Evolutionary conservation across 2,797 vertebrate genomes (phyloP), one percentile per base, ranked within the genome.

Genomic region (Carapus acus): DNA sequence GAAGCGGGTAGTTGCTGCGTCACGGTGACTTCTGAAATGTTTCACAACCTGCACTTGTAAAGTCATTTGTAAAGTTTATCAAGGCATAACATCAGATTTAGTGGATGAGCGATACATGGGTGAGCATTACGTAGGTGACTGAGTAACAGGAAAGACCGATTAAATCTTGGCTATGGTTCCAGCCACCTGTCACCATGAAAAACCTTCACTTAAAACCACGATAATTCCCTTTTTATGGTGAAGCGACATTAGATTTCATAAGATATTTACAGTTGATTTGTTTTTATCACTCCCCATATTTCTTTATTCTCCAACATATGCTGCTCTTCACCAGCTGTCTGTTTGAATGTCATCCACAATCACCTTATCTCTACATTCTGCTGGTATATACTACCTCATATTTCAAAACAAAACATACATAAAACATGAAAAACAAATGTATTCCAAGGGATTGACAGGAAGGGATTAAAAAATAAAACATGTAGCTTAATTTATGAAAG

Each of bases 341-440:
- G 37, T 49, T 67, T 73, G 52, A 8, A 48, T 31, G 6, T 48
- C 40, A 45, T 45, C 23, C 34, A 31, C 16, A 19, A 8, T 65
- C 23, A 49, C 48, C 24, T 19, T 40, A 9, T 18, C 88, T 85
- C 88, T 86, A 3, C 90, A 88, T 48, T 86, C 86, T 75, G 88
- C 88, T 77, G 90, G 85, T 82, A 88, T 88, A 86, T 70, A 58
- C 79, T 83, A 92, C 93, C 93, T 93, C 91, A 91, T 71, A 87
- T 88, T 79, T 80, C 86, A 7, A 88, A 82, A 91, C 89, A 78
- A 86, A 80, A 69, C 80, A 68, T 68, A 68, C 18, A 55, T 62
- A 71, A 62, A 27, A 27, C 4, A 14, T 31, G 45, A 63, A 42
- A 49, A 37, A 33, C 31, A 62, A 62, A 49, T 19, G 36, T 49